Percentiles rank a stretch among this genome's conserved stretches.
These are phyloP conservation scores for Leucophenga varia DNA, from an alignment of 1,140 invertebrate genomes.

Conservation along the genomic window DNA sequence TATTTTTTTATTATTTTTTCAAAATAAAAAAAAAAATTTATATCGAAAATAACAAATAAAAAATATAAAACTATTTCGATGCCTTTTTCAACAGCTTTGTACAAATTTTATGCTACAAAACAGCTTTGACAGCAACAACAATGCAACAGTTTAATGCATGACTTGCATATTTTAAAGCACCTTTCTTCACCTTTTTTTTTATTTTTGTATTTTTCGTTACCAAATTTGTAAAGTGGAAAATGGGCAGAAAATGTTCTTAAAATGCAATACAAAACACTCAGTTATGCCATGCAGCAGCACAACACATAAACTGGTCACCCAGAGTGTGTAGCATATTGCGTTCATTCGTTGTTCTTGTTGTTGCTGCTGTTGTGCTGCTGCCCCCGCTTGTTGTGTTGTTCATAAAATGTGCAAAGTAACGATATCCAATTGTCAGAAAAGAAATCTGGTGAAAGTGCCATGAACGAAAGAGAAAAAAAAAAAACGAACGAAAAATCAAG, in stretches of 20 bases:
- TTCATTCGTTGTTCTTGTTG: constrained; percentile 21
- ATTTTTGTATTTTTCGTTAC: no score
- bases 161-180: constrained; percentile 51
- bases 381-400: no score
- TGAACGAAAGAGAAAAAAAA: no score
- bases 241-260: no score
- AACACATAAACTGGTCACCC: background rate
- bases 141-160: constrained; percentile 52
- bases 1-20: no score
- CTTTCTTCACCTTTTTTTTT: no score
- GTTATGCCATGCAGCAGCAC: constrained; percentile 17
- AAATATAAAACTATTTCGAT: no score
- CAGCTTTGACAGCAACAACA: constrained; percentile 48
- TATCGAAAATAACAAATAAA: background rate
- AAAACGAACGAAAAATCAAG: no score
- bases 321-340: no score
- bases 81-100: constrained; percentile 15
- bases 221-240: no score
- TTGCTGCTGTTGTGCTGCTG: constrained; percentile 11
- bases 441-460: constrained; percentile 51
- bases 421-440: constrained; percentile 47
- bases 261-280: no score
- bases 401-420: no score
- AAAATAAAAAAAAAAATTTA: background rate
- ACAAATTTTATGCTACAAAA: constrained; percentile 6